phyloP scores from a whole-genome alignment of 2,888 invertebrate genomes.

The Mechanitis messenoides region DNA sequence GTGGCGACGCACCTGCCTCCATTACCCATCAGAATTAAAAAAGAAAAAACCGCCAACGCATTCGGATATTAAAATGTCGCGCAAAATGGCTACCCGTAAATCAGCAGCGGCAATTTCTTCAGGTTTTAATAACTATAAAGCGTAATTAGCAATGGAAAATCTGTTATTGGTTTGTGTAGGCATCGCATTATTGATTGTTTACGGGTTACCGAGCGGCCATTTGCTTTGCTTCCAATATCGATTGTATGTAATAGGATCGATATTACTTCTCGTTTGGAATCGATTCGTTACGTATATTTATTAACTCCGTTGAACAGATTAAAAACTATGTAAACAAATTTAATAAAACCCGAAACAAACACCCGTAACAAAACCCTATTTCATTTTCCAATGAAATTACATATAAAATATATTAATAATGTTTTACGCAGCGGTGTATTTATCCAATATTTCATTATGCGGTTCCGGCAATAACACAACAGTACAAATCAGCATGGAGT shows the following conservation, averaged over 20 bases:
- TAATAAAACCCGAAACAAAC: conserved; percentile 20
- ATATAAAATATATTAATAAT: conserved; percentile 28
- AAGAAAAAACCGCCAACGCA: conserved; percentile 54
- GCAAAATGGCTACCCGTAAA: conserved; percentile 67
- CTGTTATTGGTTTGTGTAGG: conserved; percentile 41
- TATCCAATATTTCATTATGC: conserved; percentile 60
- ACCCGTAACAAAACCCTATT: conserved; percentile 22
- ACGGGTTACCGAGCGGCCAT: conserved; percentile 43
- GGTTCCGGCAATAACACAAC: conserved; percentile 51
- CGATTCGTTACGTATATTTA: conserved; percentile 47
- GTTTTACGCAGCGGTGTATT: conserved; percentile 40
- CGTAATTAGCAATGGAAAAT: conserved; percentile 70
- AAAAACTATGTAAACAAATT: conserved; percentile 13
- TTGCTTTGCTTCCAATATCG: conserved; percentile 29
- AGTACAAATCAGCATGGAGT: conserved; percentile 41
- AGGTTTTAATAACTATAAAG: conserved; percentile 67
- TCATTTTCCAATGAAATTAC: conserved; percentile 21
- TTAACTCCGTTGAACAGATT: conserved; percentile 28
- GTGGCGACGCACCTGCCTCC: conserved; percentile 60
- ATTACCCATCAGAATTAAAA: conserved; percentile 57
- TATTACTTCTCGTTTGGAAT: conserved; percentile 45
- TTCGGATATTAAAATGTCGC: conserved; percentile 68
- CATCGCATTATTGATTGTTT: conserved; percentile 57
- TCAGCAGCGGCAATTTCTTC: conserved; percentile 67
- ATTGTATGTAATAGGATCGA: conserved; percentile 28